Evolutionary conservation across 2,888 invertebrate genomes (phyloP).

Genomic region (Biston stratarius): DNA sequence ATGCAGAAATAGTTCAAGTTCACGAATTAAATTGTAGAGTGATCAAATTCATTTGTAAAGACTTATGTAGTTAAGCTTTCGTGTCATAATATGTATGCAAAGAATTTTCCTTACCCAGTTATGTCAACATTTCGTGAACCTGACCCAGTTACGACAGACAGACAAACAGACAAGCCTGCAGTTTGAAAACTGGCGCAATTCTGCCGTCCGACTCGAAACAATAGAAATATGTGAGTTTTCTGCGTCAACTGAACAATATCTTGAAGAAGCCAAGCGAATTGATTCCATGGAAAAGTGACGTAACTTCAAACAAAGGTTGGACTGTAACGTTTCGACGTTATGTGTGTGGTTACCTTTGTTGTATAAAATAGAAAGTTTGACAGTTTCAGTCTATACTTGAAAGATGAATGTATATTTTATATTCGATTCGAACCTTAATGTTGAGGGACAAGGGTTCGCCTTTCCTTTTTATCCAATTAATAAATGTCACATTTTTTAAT

Average conservation of each 20-base stretch:
- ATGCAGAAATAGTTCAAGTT: too few relatives aligned
- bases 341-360: conserved; percentile 16
- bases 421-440: neutral
- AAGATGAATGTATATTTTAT: neutral
- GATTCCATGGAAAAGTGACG: conserved; percentile 24
- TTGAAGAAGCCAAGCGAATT: conserved; percentile 28
- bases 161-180: conserved; percentile 35
- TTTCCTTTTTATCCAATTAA: too few relatives aligned
- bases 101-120: conserved; percentile 10
- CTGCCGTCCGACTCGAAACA: conserved; percentile 27
- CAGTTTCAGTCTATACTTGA: conserved; percentile 2
- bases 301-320: conserved; percentile 21
- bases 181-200: conserved; percentile 42
- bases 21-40: too few relatives aligned
- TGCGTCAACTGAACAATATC: conserved; percentile 26
- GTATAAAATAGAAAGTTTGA: conserved; percentile 20
- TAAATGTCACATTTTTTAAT: too few relatives aligned
- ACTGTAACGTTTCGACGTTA: conserved; percentile 12
- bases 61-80: neutral
- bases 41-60: neutral
- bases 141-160: conserved; percentile 48
- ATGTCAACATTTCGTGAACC: conserved; percentile 44
- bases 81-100: neutral
- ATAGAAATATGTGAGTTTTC: conserved; percentile 25
- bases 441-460: neutral